A percentile compares a stretch with the other conserved stretches of the same genome.
phyloP scores from a whole-genome alignment of 2,113 vertebrate genomes.

The Xiphophorus couchianus region DNA sequence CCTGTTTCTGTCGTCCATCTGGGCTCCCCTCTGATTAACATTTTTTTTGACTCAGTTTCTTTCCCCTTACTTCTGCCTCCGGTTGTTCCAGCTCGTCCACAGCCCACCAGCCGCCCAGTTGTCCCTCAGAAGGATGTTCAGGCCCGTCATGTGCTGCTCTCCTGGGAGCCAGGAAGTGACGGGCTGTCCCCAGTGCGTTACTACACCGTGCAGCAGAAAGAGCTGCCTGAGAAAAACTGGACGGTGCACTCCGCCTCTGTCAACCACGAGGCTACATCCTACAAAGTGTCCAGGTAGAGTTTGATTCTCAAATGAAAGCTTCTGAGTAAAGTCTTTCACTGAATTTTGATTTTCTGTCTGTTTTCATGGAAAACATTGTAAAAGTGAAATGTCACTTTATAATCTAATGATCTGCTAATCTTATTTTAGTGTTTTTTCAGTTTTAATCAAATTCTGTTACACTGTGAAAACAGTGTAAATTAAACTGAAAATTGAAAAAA shows the following conservation, averaged over 20 bases:
- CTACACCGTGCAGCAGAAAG: slow-evolving; percentile 91
- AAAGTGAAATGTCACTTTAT: too few species aligned
- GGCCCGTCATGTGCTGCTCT: slow-evolving; percentile 87
- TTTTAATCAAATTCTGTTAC: too few species aligned
- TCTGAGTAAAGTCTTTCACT: background rate
- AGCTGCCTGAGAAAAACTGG: slow-evolving; percentile 90
- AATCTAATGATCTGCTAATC: too few species aligned
- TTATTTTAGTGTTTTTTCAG: too few species aligned
- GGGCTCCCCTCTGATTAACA: background rate
- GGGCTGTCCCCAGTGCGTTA: slow-evolving; percentile 95
- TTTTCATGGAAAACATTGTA: too few species aligned
- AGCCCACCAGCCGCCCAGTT: slow-evolving; percentile 89
- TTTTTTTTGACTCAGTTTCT: background rate
- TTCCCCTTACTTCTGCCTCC: background rate
- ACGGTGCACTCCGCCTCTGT: slow-evolving; percentile 86
- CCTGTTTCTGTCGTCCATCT: background rate
- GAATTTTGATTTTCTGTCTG: background rate
- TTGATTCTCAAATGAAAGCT: background rate
- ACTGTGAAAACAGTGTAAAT: too few species aligned
- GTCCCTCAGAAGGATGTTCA: slow-evolving; percentile 83
- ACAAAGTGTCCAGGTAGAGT: slow-evolving; percentile 88
- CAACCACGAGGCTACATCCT: slow-evolving; percentile 86
- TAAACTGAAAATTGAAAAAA: background rate
- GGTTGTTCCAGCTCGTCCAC: slow-evolving; percentile 66
- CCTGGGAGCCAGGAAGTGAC: slow-evolving; percentile 95